These are phyloP conservation scores for Zosterops hypoxanthus DNA, from an alignment of 2,113 vertebrate genomes.

Conservation along the genomic window DNA sequence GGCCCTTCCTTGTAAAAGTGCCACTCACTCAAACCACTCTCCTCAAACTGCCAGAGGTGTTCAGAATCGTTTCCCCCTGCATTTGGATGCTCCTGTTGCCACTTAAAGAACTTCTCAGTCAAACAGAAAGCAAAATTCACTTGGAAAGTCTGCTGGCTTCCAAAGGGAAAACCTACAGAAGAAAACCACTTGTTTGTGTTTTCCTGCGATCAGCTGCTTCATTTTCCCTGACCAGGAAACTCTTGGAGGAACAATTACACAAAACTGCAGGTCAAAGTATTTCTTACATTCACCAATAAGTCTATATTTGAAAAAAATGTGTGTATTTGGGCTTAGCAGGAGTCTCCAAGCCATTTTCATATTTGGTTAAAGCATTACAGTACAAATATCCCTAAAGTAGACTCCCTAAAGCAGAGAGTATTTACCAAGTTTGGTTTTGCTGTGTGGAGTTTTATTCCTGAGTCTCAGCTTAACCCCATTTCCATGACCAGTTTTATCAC, in stretches of 20 bases:
- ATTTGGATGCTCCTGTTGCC: background rate
- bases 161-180: background rate
- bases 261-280: background rate
- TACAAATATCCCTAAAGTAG: background rate
- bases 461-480: background rate
- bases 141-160: background rate
- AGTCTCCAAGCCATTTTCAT: background rate
- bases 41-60: background rate
- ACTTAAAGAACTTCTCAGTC: background rate
- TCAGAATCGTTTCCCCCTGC: background rate
- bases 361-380: background rate
- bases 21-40: background rate
- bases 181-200: background rate
- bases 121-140: background rate
- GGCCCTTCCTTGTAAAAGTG: background rate
- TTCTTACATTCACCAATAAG: background rate
- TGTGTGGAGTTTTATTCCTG: no score
- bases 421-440: background rate
- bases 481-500: background rate
- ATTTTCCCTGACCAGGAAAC: background rate
- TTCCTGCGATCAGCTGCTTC: background rate
- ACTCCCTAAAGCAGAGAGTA: background rate
- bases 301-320: background rate
- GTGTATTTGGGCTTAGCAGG: background rate
- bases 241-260: background rate